phyloP scores from a whole-genome alignment of 2,797 vertebrate genomes.

The Bryconaethiops microstoma region DNA sequence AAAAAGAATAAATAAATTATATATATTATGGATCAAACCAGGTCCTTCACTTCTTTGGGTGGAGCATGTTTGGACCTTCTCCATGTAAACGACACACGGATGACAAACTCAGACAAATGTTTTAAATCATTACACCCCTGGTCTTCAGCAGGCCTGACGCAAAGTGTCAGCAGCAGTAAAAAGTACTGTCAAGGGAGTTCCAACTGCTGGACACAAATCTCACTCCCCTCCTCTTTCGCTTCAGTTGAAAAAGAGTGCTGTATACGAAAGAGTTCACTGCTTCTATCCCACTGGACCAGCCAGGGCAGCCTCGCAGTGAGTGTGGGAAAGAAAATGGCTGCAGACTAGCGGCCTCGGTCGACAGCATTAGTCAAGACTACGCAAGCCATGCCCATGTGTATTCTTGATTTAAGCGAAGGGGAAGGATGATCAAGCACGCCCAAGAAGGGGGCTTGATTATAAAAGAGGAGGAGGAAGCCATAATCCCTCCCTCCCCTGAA shows the following conservation, averaged over 20 bases:
- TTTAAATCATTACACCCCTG: neutral
- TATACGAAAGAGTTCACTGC: conserved; percentile 14
- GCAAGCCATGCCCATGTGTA: conserved; percentile 49
- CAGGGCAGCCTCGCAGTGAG: conserved; percentile 28
- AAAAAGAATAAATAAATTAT: neutral
- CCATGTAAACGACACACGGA: neutral
- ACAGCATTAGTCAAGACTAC: conserved; percentile 35
- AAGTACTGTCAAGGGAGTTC: conserved; percentile 16
- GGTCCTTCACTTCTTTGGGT: neutral
- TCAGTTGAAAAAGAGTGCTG: conserved; percentile 4
- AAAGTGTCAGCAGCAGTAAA: conserved; percentile 9
- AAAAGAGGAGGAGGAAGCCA: conserved; percentile 23
- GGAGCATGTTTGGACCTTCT: neutral
- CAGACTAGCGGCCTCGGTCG: conserved; percentile 36
- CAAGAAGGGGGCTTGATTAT: conserved; percentile 20
- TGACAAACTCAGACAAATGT: neutral
- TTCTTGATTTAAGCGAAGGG: conserved; percentile 39
- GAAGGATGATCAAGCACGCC: conserved; percentile 47
- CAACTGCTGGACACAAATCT: neutral
- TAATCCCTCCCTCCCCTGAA: conserved; percentile 40
- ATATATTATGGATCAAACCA: neutral
- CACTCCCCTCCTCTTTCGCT: neutral
- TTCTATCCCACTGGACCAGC: conserved; percentile 19
- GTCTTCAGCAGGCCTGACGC: neutral
- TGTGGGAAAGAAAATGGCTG: conserved; percentile 61